Percentiles rank a stretch among this genome's conserved stretches.
Evolutionary conservation across 2,113 vertebrate species (phyloP).

Genomic region (Sinocyclocheilus rhinocerous): DNA sequence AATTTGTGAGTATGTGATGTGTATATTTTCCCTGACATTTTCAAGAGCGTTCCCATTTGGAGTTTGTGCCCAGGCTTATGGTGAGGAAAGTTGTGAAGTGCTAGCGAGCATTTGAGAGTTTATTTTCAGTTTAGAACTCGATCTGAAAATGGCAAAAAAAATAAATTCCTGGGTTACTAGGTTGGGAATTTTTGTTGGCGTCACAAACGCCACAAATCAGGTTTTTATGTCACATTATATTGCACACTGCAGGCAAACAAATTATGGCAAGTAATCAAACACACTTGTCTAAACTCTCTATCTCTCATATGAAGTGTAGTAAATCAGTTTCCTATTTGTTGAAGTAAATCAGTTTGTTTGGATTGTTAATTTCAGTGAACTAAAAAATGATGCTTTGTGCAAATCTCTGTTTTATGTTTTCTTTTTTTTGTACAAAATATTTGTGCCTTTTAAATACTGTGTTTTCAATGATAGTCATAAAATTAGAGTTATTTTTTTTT

Average conservation of each 20-base stretch:
- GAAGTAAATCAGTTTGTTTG: not conserved
- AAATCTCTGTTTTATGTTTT: not conserved
- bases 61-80: constrained; percentile 31
- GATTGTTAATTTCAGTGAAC: not conserved
- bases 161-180: not conserved
- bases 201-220: not conserved
- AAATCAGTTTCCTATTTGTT: not conserved
- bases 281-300: not conserved
- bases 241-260: not conserved
- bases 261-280: not conserved
- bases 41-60: constrained; percentile 16
- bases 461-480: not conserved
- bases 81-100: constrained; percentile 34
- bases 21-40: constrained; percentile 44
- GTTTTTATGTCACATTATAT: not conserved
- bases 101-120: not conserved
- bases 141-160: not conserved
- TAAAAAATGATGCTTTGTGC: not conserved
- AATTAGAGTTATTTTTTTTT: not conserved
- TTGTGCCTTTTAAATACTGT: not conserved
- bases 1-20: constrained; percentile 25
- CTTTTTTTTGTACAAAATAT: not conserved
- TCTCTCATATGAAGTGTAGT: not conserved
- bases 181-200: not conserved
- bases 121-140: not conserved